Conservation (phyloP, 53 echinoderm and acorn worm genomes). For the Glandiceps talaboti region DNA sequence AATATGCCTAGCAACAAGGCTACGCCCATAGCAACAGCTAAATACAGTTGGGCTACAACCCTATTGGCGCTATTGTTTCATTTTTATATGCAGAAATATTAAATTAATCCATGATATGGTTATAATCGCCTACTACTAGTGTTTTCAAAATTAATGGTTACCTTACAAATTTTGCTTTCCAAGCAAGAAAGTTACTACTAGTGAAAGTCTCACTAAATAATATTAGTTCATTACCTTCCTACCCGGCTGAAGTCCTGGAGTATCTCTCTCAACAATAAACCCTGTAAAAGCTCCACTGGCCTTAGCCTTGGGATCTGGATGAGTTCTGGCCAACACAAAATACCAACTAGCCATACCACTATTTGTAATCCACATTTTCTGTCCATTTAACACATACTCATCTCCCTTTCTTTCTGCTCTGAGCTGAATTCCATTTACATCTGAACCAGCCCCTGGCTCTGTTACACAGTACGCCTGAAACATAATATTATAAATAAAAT, state of each 20-base stretch:
- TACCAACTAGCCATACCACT: slow-evolving; percentile 90
- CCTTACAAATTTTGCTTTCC: no score
- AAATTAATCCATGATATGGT: no score
- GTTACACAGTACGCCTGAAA: slow-evolving; percentile 88
- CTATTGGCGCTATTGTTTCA: no score
- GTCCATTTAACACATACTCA: slow-evolving; percentile 84
- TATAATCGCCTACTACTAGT: no score
- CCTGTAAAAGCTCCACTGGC: slow-evolving; percentile 77
- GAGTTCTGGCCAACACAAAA: slow-evolving; percentile 84
- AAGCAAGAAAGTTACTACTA: no score
- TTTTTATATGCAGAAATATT: no score
- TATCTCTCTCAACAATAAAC: slow-evolving; percentile 81
- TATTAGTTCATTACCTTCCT: slow-evolving; percentile 84
- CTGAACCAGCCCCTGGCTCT: slow-evolving; percentile 90
- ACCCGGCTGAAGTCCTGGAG: slow-evolving; percentile 50
- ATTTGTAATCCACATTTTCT: slow-evolving; percentile 98
- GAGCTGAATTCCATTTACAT: slow-evolving; percentile 67
- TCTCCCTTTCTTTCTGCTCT: slow-evolving; percentile 90
- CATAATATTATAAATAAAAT: no score
- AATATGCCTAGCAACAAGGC: no score
- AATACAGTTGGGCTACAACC: no score
- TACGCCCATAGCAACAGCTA: no score
- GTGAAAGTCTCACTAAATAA: no score
- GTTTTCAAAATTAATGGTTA: no score
- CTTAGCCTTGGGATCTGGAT: slow-evolving; percentile 49